Evolutionary conservation across 2,888 invertebrate genomes (phyloP).

Genomic region (Malacosoma neustria): DNA sequence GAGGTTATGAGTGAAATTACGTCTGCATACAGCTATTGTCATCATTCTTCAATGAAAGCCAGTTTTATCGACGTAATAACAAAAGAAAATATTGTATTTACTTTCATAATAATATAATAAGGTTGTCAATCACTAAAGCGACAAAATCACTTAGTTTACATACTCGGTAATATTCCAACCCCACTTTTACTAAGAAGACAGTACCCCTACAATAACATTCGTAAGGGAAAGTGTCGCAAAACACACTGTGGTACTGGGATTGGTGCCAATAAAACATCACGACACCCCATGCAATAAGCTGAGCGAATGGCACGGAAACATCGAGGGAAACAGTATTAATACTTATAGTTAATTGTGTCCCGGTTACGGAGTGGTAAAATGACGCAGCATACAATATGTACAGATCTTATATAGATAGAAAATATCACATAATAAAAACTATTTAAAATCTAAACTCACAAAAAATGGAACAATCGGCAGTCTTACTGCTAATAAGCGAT

Average conservation of each 20-base stretch:
- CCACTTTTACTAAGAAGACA: background rate
- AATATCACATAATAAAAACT: too few relatives aligned
- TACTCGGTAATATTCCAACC: slow-evolving; percentile 1
- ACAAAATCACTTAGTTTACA: background rate
- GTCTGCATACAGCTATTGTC: too few relatives aligned
- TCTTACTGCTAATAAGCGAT: too few relatives aligned
- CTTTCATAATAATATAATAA: too few relatives aligned
- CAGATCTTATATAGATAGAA: too few relatives aligned
- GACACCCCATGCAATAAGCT: slow-evolving; percentile 66
- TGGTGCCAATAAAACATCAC: slow-evolving; percentile 66
- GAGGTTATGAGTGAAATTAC: too few relatives aligned
- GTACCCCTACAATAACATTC: slow-evolving; percentile 44
- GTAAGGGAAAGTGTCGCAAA: slow-evolving; percentile 63
- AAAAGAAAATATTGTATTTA: too few relatives aligned
- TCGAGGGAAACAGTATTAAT: slow-evolving; percentile 71
- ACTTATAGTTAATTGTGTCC: slow-evolving; percentile 70
- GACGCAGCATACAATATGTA: slow-evolving; percentile 16
- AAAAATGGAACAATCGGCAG: too few relatives aligned
- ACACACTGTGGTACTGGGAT: slow-evolving; percentile 57
- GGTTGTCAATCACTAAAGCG: background rate
- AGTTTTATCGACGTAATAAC: too few relatives aligned
- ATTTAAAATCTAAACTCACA: too few relatives aligned
- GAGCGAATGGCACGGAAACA: slow-evolving; percentile 65
- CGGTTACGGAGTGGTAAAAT: slow-evolving; percentile 39
- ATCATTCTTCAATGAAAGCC: too few relatives aligned